A percentile compares a stretch with the other conserved stretches of the same genome.
These are phyloP conservation scores for Bovichtus diacanthus DNA, from an alignment of 2,797 vertebrate species.

Conservation along the genomic window DNA sequence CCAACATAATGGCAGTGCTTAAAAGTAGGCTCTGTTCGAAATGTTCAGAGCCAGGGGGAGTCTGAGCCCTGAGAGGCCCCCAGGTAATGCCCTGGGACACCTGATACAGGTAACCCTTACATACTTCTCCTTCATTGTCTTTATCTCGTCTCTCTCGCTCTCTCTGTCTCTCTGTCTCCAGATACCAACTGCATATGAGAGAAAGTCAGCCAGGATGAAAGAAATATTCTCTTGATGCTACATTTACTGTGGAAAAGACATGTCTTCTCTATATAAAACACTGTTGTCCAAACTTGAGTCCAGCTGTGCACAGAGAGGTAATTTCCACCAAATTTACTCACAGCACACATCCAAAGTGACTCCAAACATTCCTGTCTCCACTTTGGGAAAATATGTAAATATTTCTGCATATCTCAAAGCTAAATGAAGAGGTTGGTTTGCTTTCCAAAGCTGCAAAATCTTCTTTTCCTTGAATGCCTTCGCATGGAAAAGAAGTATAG, in stretches of 20 bases:
- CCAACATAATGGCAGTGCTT: slow-evolving; percentile 74
- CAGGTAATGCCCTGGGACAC: slow-evolving; percentile 83
- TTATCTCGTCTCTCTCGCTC: slow-evolving; percentile 65
- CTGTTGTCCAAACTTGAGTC: slow-evolving; percentile 5
- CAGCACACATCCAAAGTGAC: slow-evolving; percentile 35
- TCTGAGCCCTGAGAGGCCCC: slow-evolving; percentile 67
- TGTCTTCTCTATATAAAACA: slow-evolving; percentile 30
- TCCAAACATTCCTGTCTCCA: slow-evolving; percentile 63
- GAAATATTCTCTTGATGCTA: neutral
- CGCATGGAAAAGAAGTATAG: slow-evolving; percentile 27
- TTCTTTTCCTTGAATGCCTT: slow-evolving; percentile 44
- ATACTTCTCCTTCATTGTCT: slow-evolving; percentile 75
- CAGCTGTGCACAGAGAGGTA: slow-evolving; percentile 35
- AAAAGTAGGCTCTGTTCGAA: slow-evolving; percentile 77
- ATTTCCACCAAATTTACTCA: slow-evolving; percentile 20
- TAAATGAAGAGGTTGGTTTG: slow-evolving; percentile 70
- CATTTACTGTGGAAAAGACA: slow-evolving; percentile 15
- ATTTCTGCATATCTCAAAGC: slow-evolving; percentile 76
- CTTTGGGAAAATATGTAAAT: slow-evolving; percentile 83
- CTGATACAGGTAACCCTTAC: slow-evolving; percentile 80
- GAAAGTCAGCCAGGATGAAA: slow-evolving; percentile 20
- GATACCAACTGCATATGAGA: slow-evolving; percentile 36
- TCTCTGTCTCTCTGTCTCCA: slow-evolving; percentile 42
- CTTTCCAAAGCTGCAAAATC: slow-evolving; percentile 36
- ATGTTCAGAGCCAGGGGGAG: slow-evolving; percentile 53